phyloP scores from a whole-genome alignment of 2,888 invertebrate genomes.

The Anaspis maculata region DNA sequence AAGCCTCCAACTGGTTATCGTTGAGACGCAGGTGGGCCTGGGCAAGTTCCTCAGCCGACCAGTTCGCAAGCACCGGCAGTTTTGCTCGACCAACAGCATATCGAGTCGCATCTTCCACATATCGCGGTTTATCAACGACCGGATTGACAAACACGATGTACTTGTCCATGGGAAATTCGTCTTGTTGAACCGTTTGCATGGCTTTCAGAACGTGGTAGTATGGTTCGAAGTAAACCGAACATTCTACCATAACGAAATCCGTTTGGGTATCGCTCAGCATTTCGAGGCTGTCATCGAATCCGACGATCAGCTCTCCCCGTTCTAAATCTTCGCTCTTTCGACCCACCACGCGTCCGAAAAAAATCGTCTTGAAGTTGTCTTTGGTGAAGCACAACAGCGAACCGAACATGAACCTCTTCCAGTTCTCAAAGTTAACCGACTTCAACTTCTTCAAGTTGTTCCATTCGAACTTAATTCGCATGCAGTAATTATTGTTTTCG shows the following conservation, averaged over 20 bases:
- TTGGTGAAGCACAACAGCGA: slow-evolving; percentile 64
- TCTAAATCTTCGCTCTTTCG: slow-evolving; percentile 45
- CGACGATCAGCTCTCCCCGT: slow-evolving; percentile 47
- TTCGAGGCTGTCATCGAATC: slow-evolving; percentile 48
- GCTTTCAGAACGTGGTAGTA: slow-evolving; percentile 66
- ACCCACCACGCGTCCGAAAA: slow-evolving; percentile 61
- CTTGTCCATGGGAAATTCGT: slow-evolving; percentile 57
- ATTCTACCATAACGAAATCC: slow-evolving; percentile 61
- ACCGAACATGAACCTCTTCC: slow-evolving; percentile 60
- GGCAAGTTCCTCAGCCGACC: slow-evolving; percentile 4
- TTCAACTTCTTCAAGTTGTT: slow-evolving; percentile 24
- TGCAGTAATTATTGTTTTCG: slow-evolving; percentile 17
- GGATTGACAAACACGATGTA: slow-evolving; percentile 54
- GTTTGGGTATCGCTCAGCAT: slow-evolving; percentile 42
- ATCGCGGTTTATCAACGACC: slow-evolving; percentile 31
- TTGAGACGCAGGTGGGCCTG: slow-evolving; percentile 54
- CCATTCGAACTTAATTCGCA: slow-evolving; percentile 20
- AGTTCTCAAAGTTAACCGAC: slow-evolving; percentile 42
- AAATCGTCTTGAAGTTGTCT: slow-evolving; percentile 58
- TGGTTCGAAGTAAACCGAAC: slow-evolving; percentile 73
- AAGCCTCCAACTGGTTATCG: slow-evolving; percentile 58
- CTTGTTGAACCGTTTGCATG: slow-evolving; percentile 50
- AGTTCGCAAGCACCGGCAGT: slow-evolving; percentile 8
- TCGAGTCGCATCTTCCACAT: neutral
- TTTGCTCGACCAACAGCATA: slow-evolving; percentile 14